These are phyloP conservation scores for Melospiza melodia DNA, from an alignment of 2,113 vertebrate genomes.

Conservation along the genomic window DNA sequence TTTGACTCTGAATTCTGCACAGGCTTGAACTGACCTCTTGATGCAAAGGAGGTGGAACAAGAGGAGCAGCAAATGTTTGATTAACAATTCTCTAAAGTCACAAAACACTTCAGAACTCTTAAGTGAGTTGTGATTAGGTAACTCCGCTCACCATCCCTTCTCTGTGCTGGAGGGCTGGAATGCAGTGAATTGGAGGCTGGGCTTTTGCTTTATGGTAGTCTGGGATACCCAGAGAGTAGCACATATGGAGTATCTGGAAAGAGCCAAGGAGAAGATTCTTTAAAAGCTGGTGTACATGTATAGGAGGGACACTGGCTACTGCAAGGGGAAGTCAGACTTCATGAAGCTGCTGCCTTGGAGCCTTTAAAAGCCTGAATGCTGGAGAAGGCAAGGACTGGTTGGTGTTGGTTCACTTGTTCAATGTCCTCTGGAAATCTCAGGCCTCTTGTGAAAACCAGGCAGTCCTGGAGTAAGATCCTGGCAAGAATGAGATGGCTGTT, in stretches of 20 bases:
- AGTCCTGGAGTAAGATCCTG: background rate
- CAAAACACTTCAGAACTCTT: background rate
- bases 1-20: background rate
- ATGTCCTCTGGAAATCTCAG: background rate
- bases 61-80: background rate
- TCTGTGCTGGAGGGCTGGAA: background rate
- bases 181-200: background rate
- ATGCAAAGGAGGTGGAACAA: background rate
- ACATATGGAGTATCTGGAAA: background rate
- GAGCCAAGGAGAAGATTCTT: background rate
- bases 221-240: background rate
- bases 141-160: background rate
- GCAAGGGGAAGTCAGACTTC: background rate
- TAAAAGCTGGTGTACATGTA: background rate
- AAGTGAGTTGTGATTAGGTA: background rate
- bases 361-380: background rate
- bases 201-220: background rate
- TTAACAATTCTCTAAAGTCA: background rate
- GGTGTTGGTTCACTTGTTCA: background rate
- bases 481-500: background rate
- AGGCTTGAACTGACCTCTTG: background rate
- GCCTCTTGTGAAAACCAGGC: background rate
- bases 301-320: background rate
- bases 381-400: background rate
- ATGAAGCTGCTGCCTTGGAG: background rate